A percentile compares a stretch with the other conserved stretches of the same genome.
Conservation (phyloP, 1,140 invertebrate genomes). For the Zaprionus nigranus region DNA sequence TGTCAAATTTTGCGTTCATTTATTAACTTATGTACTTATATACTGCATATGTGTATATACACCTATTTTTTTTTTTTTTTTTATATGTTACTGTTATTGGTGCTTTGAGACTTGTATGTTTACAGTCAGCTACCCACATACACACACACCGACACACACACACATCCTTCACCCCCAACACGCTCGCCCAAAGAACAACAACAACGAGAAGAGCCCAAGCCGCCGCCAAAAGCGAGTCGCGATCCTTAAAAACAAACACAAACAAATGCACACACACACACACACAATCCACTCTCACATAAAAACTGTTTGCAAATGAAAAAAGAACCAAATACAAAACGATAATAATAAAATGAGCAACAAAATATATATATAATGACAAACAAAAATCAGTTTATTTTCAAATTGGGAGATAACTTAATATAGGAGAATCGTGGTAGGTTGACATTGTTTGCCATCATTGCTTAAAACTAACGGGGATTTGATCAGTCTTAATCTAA, state of each 20-base stretch:
- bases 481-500: too few species aligned
- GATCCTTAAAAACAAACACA: slow-evolving; percentile 8
- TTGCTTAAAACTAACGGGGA: too few species aligned
- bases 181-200: not conserved
- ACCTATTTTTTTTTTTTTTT: slow-evolving; percentile 18
- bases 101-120: slow-evolving; percentile 56
- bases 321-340: slow-evolving; percentile 53
- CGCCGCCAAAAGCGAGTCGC: slow-evolving; percentile 24
- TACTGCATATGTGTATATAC: slow-evolving; percentile 37
- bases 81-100: slow-evolving; percentile 67
- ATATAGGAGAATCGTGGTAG: not conserved
- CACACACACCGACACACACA: slow-evolving; percentile 9
- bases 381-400: slow-evolving; percentile 7
- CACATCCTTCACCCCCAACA: slow-evolving; percentile 6
- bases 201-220: slow-evolving; percentile 11
- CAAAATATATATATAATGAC: slow-evolving; percentile 39
- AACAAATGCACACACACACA: slow-evolving; percentile 10
- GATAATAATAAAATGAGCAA: slow-evolving; percentile 55
- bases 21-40: slow-evolving; percentile 38
- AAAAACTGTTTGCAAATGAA: slow-evolving; percentile 47
- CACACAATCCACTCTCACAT: slow-evolving; percentile 3
- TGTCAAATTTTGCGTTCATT: slow-evolving; percentile 57
- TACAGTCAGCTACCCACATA: slow-evolving; percentile 34
- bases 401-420: not conserved
- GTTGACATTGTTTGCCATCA: too few species aligned